phyloP scores from a whole-genome alignment of 2,113 vertebrate genomes.

The Psilopsiagon aurifrons region DNA sequence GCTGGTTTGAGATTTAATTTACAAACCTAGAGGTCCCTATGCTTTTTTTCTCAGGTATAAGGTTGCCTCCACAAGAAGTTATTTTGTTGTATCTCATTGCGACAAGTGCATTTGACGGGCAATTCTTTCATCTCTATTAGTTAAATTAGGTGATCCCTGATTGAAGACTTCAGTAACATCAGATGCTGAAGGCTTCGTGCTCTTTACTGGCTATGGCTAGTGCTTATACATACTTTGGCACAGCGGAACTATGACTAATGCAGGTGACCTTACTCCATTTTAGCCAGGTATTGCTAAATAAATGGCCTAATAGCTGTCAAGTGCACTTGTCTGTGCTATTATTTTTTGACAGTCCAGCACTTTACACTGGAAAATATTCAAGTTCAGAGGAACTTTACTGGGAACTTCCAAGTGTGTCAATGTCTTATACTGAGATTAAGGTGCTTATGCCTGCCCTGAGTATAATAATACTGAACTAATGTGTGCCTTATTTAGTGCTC shows the following conservation, averaged over 20 bases:
- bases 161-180: not conserved
- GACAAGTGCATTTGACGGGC: not conserved
- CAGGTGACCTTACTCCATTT: not conserved
- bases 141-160: not conserved
- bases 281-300: constrained; percentile 26
- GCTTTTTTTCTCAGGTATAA: not conserved
- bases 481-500: not conserved
- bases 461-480: not conserved
- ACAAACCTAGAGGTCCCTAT: not conserved
- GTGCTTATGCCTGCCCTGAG: not conserved
- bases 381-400: not conserved
- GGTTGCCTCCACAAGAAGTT: not conserved
- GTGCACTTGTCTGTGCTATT: not conserved
- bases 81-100: not conserved
- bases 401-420: not conserved
- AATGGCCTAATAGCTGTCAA: constrained; percentile 28
- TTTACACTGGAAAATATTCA: not conserved
- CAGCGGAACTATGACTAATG: not conserved
- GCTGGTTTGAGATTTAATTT: not conserved
- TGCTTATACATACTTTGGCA: not conserved
- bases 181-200: not conserved
- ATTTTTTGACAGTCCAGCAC: not conserved
- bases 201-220: not conserved
- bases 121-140: not conserved
- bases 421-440: not conserved